Evolutionary conservation across 2,888 invertebrate genomes (phyloP).

Genomic region (Agrochola litura): DNA sequence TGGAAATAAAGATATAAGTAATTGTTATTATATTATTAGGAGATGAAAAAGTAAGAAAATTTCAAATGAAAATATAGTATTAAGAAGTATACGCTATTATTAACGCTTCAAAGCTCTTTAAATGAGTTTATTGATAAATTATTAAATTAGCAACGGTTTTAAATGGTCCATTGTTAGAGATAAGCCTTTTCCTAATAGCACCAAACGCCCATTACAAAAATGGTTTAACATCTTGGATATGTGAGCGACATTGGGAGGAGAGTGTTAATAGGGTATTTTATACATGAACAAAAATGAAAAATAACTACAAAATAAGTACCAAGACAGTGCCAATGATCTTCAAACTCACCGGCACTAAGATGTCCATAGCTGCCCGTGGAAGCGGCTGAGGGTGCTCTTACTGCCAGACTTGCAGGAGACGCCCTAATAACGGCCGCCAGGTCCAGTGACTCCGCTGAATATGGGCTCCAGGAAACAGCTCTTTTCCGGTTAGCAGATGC

Average conservation of each 20-base stretch:
- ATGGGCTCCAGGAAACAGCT: constrained; percentile 98
- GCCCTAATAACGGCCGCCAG: constrained; percentile 98
- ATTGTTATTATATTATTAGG: background rate
- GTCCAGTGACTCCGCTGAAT: constrained; percentile 97
- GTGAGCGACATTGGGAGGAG: background rate
- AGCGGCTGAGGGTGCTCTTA: constrained; percentile 95
- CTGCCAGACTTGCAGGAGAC: constrained; percentile 97
- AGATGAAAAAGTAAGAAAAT: too few species aligned
- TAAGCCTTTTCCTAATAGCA: too few species aligned
- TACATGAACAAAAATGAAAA: background rate
- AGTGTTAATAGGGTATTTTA: constrained; percentile 4
- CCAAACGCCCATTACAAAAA: background rate
- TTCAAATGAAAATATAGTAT: too few species aligned
- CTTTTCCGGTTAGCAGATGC: constrained; percentile 95
- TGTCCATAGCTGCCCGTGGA: constrained; percentile 98
- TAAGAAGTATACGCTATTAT: too few species aligned
- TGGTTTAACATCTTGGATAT: too few species aligned
- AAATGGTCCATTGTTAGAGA: too few species aligned
- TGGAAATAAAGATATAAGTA: constrained; percentile 66
- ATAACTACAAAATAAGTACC: constrained; percentile 54
- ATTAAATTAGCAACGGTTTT: too few species aligned
- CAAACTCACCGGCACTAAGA: constrained; percentile 95
- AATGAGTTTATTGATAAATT: too few species aligned
- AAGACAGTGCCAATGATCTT: constrained; percentile 56
- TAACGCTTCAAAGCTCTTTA: too few species aligned